phyloP scores from a whole-genome alignment of 2,797 vertebrate genomes.

The Chaunax sp. region DNA sequence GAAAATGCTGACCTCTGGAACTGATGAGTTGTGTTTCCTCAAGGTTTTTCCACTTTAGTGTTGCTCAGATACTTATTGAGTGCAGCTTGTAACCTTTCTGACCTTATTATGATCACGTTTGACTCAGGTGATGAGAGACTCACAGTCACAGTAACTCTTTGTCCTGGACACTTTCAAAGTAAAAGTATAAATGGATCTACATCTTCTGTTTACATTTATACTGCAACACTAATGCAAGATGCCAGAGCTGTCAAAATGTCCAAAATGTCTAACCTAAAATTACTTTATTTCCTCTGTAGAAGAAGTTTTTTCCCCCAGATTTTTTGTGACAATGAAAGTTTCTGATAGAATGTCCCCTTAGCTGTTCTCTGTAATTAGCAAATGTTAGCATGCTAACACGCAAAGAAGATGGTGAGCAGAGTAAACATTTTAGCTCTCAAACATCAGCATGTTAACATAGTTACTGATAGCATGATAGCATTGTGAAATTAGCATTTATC shows the following conservation, averaged over 20 bases:
- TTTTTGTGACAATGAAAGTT: too few species aligned
- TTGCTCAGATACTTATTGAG: conserved; percentile 12
- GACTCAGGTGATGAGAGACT: conserved; percentile 9
- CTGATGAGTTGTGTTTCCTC: conserved; percentile 57
- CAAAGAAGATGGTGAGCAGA: too few species aligned
- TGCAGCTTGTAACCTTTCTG: conserved; percentile 36
- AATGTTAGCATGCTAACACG: too few species aligned
- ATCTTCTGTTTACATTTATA: conserved; percentile 1
- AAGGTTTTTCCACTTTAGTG: conserved; percentile 29
- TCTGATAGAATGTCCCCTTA: too few species aligned
- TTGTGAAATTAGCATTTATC: too few species aligned
- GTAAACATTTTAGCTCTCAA: too few species aligned
- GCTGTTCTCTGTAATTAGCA: too few species aligned
- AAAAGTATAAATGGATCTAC: conserved; percentile 8
- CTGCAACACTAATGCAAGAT: background rate
- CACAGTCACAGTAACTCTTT: conserved; percentile 2
- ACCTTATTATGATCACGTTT: conserved; percentile 13
- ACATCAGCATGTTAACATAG: too few species aligned
- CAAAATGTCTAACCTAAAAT: background rate
- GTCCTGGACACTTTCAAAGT: conserved; percentile 7
- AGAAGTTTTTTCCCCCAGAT: too few species aligned
- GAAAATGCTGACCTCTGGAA: conserved; percentile 48
- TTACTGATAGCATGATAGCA: too few species aligned
- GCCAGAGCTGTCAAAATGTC: background rate
- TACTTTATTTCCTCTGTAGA: background rate